phyloP scores from a whole-genome alignment of 1,140 invertebrate species.

The Drosophila insularis region DNA sequence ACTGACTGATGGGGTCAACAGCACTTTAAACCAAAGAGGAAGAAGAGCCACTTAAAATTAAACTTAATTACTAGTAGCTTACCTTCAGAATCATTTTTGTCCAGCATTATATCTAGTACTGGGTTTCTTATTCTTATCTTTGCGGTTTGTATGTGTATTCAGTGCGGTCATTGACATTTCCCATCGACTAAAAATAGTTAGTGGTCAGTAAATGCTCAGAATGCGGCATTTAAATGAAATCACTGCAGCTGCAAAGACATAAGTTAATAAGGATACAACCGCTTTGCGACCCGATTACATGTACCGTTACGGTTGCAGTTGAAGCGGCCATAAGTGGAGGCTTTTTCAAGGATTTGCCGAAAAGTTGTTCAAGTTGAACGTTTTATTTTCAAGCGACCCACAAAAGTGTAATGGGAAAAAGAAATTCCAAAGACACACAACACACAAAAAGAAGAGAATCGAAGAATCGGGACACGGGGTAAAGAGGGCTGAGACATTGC shows the following conservation, averaged over 20 bases:
- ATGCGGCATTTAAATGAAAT: constrained; percentile 7
- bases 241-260: not conserved
- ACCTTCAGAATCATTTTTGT: no score
- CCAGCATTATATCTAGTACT: no score
- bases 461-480: not conserved
- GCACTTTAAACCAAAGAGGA: not conserved
- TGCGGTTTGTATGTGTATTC: no score
- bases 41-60: not conserved
- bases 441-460: not conserved
- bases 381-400: constrained; percentile 3
- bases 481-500: constrained; percentile 19
- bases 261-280: not conserved
- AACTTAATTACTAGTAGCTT: not conserved
- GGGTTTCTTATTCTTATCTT: no score
- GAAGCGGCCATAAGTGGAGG: not conserved
- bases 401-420: not conserved
- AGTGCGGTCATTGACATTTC: not conserved
- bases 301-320: not conserved
- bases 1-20: constrained; percentile 4
- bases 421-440: not conserved
- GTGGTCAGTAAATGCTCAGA: not conserved
- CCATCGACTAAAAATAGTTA: not conserved
- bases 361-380: constrained; percentile 10
- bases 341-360: not conserved
- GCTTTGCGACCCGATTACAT: not conserved